Conservation (phyloP, 1,140 invertebrate genomes). For the Acyrthosiphon pisum region DNA sequence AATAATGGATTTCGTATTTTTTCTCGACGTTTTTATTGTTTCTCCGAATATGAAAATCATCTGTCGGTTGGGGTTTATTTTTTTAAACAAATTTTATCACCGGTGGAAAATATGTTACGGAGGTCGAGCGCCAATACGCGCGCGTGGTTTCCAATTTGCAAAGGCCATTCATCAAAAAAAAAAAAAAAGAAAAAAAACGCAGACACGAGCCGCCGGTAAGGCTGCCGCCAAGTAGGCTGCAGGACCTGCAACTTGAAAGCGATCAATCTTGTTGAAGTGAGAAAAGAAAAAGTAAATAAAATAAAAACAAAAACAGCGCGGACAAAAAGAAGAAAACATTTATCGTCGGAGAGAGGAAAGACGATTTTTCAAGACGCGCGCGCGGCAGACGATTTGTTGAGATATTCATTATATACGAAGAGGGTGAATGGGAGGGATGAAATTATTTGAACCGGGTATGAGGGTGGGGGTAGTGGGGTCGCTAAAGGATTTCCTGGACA, state of each 20-base stretch:
- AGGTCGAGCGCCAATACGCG: not conserved
- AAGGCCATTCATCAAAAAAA: slow-evolving; percentile 43
- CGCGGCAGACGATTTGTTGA: slow-evolving; percentile 11
- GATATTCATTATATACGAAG: slow-evolving; percentile 29
- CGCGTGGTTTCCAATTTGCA: slow-evolving; percentile 2
- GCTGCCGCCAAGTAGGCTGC: slow-evolving; percentile 44
- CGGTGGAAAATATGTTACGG: slow-evolving; percentile 30
- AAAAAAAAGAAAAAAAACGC: slow-evolving; percentile 22
- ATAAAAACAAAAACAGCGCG: slow-evolving; percentile 32
- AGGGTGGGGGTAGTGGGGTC: not conserved
- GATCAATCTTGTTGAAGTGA: slow-evolving; percentile 50
- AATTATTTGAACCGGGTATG: not conserved
- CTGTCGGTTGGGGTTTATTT: not conserved
- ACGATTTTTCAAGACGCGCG: slow-evolving; percentile 34
- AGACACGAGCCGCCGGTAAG: slow-evolving; percentile 9
- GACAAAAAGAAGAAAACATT: slow-evolving; percentile 38
- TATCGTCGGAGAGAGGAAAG: not conserved
- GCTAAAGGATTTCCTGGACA: slow-evolving; percentile 3
- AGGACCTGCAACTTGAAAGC: slow-evolving; percentile 5
- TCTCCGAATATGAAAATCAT: not conserved
- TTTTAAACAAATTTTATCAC: slow-evolving; percentile 28
- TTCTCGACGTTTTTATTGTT: slow-evolving; percentile 4
- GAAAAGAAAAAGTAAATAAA: slow-evolving; percentile 42
- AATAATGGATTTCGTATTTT: slow-evolving; percentile 1
- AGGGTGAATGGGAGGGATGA: not conserved